Conservation (phyloP, 2,888 invertebrate species). For the Apotomis turbidana region DNA sequence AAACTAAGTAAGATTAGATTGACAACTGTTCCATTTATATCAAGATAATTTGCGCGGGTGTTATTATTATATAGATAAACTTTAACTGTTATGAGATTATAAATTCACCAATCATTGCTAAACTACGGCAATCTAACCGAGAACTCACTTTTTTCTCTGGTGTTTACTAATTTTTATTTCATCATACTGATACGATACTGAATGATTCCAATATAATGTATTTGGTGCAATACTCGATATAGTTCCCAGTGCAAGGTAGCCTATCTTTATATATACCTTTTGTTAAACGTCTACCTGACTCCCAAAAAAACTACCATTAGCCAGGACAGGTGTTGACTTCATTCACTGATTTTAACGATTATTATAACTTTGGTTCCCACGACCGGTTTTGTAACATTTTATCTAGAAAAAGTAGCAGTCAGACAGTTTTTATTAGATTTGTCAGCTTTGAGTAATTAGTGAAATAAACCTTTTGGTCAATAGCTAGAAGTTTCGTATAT, state of each 20-base stretch:
- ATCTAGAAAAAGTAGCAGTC: conserved; percentile 10
- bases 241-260: conserved; percentile 13
- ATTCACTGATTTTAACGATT: conserved; percentile 54
- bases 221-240: background rate
- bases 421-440: conserved; percentile 16
- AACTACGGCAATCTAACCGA: no score
- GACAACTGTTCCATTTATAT: no score
- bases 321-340: conserved; percentile 67
- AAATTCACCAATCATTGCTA: no score
- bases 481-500: no score
- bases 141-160: no score
- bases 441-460: background rate
- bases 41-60: no score
- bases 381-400: conserved; percentile 43
- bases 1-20: no score
- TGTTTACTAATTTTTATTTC: no score
- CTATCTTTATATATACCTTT: conserved; percentile 13
- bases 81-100: no score
- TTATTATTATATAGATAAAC: no score
- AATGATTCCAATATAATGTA: no score
- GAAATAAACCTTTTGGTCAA: background rate
- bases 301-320: conserved; percentile 58
- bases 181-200: no score
- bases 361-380: conserved; percentile 67
- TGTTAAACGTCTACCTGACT: conserved; percentile 63